These are phyloP conservation scores for Plemyria rubiginata DNA, from an alignment of 2,888 invertebrate genomes.

Conservation along the genomic window DNA sequence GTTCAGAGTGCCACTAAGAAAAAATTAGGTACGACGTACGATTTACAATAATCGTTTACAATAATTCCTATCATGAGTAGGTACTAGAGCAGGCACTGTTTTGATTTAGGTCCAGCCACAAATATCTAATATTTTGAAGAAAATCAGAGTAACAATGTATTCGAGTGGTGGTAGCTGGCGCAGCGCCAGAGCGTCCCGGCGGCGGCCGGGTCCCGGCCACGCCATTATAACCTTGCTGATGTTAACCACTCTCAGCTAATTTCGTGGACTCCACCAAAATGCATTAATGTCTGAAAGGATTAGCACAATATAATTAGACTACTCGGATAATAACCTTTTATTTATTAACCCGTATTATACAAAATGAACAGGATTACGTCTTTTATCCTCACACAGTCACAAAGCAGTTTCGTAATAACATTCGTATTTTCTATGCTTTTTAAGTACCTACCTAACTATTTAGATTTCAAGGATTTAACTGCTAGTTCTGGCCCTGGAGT, in stretches of 20 bases:
- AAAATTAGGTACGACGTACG: too few relatives aligned
- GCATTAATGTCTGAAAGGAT: conserved; percentile 14
- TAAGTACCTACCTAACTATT: too few relatives aligned
- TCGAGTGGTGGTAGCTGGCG: conserved; percentile 57
- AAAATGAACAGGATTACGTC: background rate
- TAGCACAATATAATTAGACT: conserved; percentile 12
- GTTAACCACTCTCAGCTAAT: conserved; percentile 27
- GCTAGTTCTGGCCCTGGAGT: too few relatives aligned
- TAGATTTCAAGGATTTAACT: too few relatives aligned
- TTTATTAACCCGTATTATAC: background rate
- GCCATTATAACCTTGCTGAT: conserved; percentile 35
- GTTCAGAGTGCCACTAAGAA: too few relatives aligned
- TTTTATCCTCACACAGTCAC: background rate
- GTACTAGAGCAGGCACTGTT: background rate
- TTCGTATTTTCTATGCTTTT: too few relatives aligned
- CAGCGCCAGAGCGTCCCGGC: conserved; percentile 50
- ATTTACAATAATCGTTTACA: background rate
- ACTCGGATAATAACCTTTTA: conserved; percentile 2
- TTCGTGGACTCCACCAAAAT: conserved; percentile 26
- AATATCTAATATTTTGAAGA: conserved; percentile 52
- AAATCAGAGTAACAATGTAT: conserved; percentile 56
- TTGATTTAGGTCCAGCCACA: conserved; percentile 39
- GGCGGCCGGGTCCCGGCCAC: conserved; percentile 29
- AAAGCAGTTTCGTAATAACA: background rate
- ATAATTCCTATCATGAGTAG: background rate